Conservation (phyloP, 2,888 invertebrate species). For the Myathropa florea region DNA sequence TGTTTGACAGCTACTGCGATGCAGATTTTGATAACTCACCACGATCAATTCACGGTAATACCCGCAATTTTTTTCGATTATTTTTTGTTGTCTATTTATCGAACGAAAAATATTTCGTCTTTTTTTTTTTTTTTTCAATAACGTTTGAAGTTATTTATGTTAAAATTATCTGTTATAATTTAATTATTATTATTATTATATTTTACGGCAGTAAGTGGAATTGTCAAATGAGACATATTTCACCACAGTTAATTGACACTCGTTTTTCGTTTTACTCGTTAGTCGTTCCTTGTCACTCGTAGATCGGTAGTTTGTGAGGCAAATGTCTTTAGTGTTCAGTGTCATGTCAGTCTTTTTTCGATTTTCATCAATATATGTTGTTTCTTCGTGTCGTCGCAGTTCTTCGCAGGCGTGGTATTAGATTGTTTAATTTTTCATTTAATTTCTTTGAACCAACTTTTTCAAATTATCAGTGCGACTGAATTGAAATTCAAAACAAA, state of each 20-base stretch:
- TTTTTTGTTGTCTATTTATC: too few relatives aligned
- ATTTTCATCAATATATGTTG: conserved; percentile 44
- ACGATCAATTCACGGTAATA: not conserved
- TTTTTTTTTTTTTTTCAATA: not conserved
- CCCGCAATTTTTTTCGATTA: too few relatives aligned
- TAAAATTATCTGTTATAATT: too few relatives aligned
- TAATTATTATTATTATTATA: not conserved
- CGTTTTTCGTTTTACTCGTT: not conserved
- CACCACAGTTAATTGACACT: not conserved
- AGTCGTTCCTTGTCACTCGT: conserved; percentile 12
- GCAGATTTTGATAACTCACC: not conserved
- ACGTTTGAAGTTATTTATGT: too few relatives aligned
- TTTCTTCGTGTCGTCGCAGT: conserved; percentile 37
- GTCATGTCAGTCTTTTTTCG: conserved; percentile 52
- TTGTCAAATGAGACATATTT: not conserved
- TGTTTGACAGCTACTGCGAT: not conserved
- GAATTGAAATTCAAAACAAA: conserved; percentile 9
- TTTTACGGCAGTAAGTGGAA: too few relatives aligned
- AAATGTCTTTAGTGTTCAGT: conserved; percentile 1
- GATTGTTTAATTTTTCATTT: conserved; percentile 24
- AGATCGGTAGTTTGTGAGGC: not conserved
- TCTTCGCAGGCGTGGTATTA: conserved; percentile 58
- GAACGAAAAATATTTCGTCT: not conserved
- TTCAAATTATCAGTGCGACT: not conserved
- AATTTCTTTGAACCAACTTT: conserved; percentile 4